A percentile compares a stretch with the other conserved stretches of the same genome.
phyloP scores from a whole-genome alignment of 2,797 vertebrate genomes.

The Garrulus glandarius region DNA sequence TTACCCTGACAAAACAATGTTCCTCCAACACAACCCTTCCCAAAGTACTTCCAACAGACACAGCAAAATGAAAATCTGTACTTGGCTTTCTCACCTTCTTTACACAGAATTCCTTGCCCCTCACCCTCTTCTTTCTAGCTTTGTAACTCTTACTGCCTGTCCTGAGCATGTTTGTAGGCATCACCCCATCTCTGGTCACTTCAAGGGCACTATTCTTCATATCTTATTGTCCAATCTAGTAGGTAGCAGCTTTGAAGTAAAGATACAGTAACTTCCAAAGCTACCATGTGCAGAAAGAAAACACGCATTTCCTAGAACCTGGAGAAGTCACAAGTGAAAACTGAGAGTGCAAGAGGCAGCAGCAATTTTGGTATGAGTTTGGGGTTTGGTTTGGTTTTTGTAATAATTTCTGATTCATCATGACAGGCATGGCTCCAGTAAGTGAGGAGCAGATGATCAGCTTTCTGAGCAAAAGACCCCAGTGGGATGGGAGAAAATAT shows the following conservation, averaged over 20 bases:
- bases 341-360: not conserved
- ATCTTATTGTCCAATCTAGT: not conserved
- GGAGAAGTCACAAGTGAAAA: not conserved
- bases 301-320: not conserved
- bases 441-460: not conserved
- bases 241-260: not conserved
- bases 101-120: not conserved
- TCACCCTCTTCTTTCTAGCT: not conserved
- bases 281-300: not conserved
- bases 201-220: not conserved
- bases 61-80: not conserved
- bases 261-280: not conserved
- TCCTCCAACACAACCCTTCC: not conserved
- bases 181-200: not conserved
- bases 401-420: not conserved
- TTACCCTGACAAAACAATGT: not conserved
- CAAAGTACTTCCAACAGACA: not conserved
- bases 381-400: not conserved
- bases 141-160: not conserved
- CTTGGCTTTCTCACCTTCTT: not conserved
- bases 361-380: not conserved
- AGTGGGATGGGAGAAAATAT: accelerated
- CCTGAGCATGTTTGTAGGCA: not conserved
- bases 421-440: not conserved
- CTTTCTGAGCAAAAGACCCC: not conserved